Evolutionary conservation across 53 echinoderm and acorn worm genomes (phyloP).

Genomic region (Paelopatides confundens): DNA sequence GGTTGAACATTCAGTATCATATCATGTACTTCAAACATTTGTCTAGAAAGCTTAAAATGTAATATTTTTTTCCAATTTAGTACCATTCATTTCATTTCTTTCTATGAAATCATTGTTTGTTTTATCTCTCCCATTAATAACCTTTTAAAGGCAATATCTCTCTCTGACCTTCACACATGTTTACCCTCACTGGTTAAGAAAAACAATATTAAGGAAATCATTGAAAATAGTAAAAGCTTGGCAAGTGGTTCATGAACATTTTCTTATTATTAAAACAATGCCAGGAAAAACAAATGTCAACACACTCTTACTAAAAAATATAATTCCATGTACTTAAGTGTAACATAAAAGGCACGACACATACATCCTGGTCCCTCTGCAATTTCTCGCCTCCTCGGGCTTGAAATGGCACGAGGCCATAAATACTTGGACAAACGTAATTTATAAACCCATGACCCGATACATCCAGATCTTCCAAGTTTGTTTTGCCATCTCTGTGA

Average conservation of each 20-base stretch:
- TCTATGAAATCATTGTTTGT: too few relatives aligned
- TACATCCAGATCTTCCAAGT: not conserved
- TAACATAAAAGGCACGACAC: constrained; percentile 39
- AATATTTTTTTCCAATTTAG: too few relatives aligned
- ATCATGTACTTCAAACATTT: too few relatives aligned
- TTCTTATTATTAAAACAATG: not conserved
- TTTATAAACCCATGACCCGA: not conserved
- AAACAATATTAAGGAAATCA: too few relatives aligned
- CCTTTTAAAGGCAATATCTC: not conserved
- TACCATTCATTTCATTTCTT: too few relatives aligned
- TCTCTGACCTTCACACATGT: not conserved
- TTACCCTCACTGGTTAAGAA: too few relatives aligned
- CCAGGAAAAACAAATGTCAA: not conserved
- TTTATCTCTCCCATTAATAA: too few relatives aligned
- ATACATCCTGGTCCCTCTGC: not conserved
- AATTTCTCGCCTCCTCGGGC: not conserved
- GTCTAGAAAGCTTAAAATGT: too few relatives aligned
- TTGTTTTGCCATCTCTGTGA: not conserved
- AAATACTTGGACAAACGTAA: not conserved
- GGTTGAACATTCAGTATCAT: too few relatives aligned
- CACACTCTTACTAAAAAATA: not conserved
- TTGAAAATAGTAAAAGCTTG: too few relatives aligned
- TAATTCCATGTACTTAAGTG: constrained; percentile 31
- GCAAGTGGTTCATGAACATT: too few relatives aligned
- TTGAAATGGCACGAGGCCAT: not conserved